Conservation (phyloP, 35 echinoderm and acorn worm genomes). For the Holothuria glaberrima region DNA sequence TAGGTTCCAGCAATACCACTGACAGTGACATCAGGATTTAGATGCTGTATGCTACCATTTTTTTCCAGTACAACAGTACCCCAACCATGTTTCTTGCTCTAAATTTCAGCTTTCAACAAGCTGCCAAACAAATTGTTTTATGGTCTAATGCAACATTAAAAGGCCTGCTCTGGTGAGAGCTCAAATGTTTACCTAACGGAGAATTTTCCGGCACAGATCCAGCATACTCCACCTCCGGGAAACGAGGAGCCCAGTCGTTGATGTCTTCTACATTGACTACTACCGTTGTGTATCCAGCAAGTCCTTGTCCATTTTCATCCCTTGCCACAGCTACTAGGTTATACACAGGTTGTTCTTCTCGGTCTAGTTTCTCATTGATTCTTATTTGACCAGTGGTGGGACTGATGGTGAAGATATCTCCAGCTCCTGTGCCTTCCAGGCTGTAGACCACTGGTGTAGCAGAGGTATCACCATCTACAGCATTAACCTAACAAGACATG, state of each 20-base stretch:
- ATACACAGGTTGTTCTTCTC: slow-evolving; percentile 64
- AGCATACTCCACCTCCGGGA: slow-evolving; percentile 69
- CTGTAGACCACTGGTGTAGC: slow-evolving; percentile 55
- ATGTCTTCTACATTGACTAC: slow-evolving; percentile 47
- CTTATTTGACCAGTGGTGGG: slow-evolving; percentile 56
- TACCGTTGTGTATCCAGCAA: not conserved
- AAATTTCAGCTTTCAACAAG: too few relatives aligned
- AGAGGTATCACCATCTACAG: slow-evolving; percentile 65
- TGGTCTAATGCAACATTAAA: not conserved
- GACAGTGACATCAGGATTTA: too few relatives aligned
- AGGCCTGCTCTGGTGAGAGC: not conserved
- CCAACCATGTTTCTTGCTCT: too few relatives aligned
- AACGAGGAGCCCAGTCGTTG: slow-evolving; percentile 76
- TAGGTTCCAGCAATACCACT: too few relatives aligned
- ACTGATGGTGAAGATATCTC: slow-evolving; percentile 69
- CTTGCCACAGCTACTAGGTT: slow-evolving; percentile 67
- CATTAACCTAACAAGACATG: slow-evolving; percentile 53
- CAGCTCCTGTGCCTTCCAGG: slow-evolving; percentile 62
- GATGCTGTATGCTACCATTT: too few relatives aligned
- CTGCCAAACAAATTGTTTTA: not conserved
- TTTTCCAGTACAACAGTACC: too few relatives aligned
- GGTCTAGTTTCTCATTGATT: slow-evolving; percentile 57
- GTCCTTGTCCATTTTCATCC: slow-evolving; percentile 51
- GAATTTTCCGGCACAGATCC: slow-evolving; percentile 72
- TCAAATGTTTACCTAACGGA: slow-evolving; percentile 43